Evolutionary conservation across 2,888 invertebrate genomes (phyloP).

Genomic region (Apodemia duryi): DNA sequence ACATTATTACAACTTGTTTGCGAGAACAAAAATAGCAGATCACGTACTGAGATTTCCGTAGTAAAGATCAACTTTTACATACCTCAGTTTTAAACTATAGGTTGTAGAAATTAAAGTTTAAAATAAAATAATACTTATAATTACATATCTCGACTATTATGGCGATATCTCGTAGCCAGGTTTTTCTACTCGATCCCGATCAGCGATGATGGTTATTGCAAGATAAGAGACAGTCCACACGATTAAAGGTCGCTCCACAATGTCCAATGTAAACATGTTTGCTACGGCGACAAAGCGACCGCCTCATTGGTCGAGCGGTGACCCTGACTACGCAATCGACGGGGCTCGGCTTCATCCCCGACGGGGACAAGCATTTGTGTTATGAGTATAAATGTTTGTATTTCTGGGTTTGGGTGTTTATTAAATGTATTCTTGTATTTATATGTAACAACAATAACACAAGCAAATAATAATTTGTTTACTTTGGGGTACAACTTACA

Average conservation of each 20-base stretch:
- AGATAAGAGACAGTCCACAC: conserved; percentile 1
- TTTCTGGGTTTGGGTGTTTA: no score
- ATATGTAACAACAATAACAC: no score
- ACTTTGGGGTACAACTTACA: no score
- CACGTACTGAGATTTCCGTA: conserved; percentile 6
- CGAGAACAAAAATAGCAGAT: neutral
- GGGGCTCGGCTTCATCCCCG: no score
- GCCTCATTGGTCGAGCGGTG: no score
- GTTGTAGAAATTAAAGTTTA: conserved; percentile 3
- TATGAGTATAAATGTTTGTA: no score
- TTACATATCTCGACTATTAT: conserved; percentile 13
- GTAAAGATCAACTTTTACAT: neutral
- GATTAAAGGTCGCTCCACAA: neutral
- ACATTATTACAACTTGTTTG: neutral
- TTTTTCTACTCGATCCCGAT: conserved; percentile 11
- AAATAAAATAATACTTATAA: conserved; percentile 1
- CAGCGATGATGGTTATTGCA: conserved; percentile 13
- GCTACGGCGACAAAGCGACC: no score
- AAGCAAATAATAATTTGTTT: no score
- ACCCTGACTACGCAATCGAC: no score
- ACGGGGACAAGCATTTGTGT: no score
- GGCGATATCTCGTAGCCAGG: conserved; percentile 6
- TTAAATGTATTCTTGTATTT: no score
- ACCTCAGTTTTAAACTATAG: neutral
- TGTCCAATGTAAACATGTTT: neutral